Percentiles rank a stretch among this genome's conserved stretches.
These are phyloP conservation scores for Norana najaformis DNA, from an alignment of 2,888 invertebrate genomes.

Conservation along the genomic window DNA sequence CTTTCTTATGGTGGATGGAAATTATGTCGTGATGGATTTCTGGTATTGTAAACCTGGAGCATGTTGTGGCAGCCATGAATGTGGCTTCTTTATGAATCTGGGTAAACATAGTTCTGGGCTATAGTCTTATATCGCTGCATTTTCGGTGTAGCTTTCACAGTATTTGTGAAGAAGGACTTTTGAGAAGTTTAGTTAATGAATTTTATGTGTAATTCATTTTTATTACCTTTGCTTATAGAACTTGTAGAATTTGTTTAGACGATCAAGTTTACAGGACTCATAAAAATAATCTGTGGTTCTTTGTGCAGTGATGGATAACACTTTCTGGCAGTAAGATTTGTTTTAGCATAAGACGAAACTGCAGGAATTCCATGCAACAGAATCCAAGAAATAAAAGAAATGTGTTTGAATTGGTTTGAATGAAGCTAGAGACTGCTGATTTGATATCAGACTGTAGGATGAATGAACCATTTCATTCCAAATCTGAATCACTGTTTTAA, in stretches of 20 bases:
- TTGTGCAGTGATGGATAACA: background rate
- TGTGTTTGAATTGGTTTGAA: background rate
- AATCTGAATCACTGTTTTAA: background rate
- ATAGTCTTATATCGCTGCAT: background rate
- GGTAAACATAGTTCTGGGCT: background rate
- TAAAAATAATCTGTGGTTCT: background rate
- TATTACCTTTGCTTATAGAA: background rate
- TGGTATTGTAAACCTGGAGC: too few species aligned
- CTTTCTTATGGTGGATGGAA: too few species aligned
- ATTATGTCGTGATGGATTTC: too few species aligned
- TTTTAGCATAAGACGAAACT: background rate
- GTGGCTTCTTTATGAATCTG: background rate
- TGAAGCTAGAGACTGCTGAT: too few species aligned
- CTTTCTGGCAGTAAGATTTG: background rate
- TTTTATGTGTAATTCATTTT: background rate
- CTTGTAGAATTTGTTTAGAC: background rate
- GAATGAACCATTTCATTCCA: slow-evolving; percentile 4
- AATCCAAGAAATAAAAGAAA: background rate
- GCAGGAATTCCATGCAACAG: background rate
- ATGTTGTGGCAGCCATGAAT: too few species aligned
- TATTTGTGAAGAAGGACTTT: background rate
- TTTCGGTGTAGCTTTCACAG: background rate
- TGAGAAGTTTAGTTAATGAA: background rate
- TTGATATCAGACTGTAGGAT: background rate
- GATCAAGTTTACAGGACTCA: too few species aligned